phyloP scores from a whole-genome alignment of 2,113 vertebrate species.

The Ciconia stormi region DNA sequence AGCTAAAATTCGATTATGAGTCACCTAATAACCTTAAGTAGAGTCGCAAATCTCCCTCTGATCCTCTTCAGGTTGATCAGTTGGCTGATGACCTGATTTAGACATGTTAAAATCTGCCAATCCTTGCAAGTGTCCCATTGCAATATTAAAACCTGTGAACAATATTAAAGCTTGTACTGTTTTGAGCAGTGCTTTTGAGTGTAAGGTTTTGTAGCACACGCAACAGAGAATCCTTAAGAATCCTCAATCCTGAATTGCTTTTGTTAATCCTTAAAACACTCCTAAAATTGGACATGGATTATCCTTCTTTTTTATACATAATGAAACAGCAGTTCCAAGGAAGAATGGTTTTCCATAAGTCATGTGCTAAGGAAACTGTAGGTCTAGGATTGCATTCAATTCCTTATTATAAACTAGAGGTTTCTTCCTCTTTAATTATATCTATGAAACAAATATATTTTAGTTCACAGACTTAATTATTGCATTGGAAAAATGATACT shows the following conservation, averaged over 20 bases:
- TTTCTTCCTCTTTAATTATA: background rate
- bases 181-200: background rate
- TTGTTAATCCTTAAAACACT: background rate
- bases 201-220: background rate
- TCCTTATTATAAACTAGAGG: background rate
- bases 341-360: background rate
- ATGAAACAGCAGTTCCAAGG: background rate
- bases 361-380: background rate
- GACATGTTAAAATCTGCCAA: background rate
- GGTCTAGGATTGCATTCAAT: background rate
- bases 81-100: conserved; percentile 13
- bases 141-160: background rate
- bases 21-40: conserved; percentile 18
- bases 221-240: background rate
- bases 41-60: conserved; percentile 8
- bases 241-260: background rate
- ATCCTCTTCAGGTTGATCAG: background rate
- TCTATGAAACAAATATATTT: background rate
- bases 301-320: background rate
- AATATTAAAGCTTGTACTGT: background rate
- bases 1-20: conserved; percentile 33
- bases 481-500: background rate
- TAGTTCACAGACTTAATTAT: background rate
- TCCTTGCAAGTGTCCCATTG: background rate
- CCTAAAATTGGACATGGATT: background rate